phyloP scores from a whole-genome alignment of 2,797 vertebrate genomes.

The Xiphophorus birchmanni region DNA sequence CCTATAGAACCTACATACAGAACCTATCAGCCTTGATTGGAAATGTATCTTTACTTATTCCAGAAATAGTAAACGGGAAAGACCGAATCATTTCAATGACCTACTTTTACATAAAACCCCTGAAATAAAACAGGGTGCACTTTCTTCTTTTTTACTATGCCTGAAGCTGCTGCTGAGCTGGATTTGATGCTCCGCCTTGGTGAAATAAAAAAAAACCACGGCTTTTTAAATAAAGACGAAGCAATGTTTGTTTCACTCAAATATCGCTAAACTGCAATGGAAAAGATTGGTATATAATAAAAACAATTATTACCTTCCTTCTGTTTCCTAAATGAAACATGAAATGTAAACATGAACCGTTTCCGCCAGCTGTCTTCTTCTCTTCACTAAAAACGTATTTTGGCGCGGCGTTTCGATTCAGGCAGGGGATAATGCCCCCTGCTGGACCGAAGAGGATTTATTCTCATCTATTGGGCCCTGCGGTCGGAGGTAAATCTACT shows the following conservation, averaged over 20 bases:
- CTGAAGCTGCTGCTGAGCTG: neutral
- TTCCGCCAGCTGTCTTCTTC: conserved; percentile 64
- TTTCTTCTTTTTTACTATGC: neutral
- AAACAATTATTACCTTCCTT: conserved; percentile 28
- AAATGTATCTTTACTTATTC: neutral
- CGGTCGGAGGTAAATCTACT: neutral
- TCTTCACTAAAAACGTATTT: conserved; percentile 15
- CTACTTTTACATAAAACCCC: neutral
- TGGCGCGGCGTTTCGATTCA: conserved; percentile 26
- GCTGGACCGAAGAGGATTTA: neutral
- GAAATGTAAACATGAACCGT: neutral
- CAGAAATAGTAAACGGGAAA: neutral
- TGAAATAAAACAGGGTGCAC: neutral
- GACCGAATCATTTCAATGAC: neutral
- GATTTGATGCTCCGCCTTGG: neutral
- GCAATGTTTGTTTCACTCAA: neutral
- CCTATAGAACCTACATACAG: too few species aligned
- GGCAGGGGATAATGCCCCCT: neutral
- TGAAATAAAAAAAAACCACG: neutral
- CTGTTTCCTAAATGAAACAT: neutral
- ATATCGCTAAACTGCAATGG: neutral
- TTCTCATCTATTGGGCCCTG: conserved; percentile 7
- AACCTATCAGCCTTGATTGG: too few species aligned
- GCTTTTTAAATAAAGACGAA: neutral
- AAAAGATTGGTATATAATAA: neutral